Evolutionary conservation across 2,113 vertebrate species (phyloP).

Genomic region (Athene cunicularia): DNA sequence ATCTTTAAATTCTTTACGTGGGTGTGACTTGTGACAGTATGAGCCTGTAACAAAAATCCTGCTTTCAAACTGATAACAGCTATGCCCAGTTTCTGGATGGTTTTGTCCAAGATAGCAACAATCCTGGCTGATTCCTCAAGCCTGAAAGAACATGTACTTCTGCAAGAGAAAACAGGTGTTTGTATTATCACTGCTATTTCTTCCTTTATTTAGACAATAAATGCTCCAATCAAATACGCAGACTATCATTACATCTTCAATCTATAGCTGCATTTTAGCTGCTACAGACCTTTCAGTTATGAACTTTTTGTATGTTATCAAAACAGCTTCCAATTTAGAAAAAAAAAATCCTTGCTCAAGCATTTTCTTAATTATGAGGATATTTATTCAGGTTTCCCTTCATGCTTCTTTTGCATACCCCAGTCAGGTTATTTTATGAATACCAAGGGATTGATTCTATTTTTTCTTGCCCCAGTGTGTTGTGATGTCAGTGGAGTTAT

Average conservation of each 20-base stretch:
- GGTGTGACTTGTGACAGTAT: neutral
- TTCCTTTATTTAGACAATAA: neutral
- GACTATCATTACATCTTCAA: neutral
- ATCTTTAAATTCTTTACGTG: neutral
- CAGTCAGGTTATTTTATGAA: neutral
- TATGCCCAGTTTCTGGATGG: neutral
- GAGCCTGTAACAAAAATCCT: neutral
- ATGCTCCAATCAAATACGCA: neutral
- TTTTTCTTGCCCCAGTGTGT: neutral
- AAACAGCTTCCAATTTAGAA: neutral
- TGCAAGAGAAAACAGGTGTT: neutral
- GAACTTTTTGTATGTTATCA: neutral
- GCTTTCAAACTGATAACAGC: neutral
- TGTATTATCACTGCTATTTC: neutral
- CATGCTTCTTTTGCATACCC: neutral
- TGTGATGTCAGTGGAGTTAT: slow-evolving; percentile 26
- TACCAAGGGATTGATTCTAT: neutral
- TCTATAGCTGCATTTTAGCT: neutral
- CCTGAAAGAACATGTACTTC: fast-evolving
- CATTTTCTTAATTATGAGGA: neutral
- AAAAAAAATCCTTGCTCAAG: neutral
- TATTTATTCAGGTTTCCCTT: neutral
- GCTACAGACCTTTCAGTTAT: neutral
- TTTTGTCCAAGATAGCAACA: neutral
- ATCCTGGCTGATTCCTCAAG: neutral